Conservation (phyloP, 2,797 vertebrate genomes). For the Craterocephalus amniculus region DNA sequence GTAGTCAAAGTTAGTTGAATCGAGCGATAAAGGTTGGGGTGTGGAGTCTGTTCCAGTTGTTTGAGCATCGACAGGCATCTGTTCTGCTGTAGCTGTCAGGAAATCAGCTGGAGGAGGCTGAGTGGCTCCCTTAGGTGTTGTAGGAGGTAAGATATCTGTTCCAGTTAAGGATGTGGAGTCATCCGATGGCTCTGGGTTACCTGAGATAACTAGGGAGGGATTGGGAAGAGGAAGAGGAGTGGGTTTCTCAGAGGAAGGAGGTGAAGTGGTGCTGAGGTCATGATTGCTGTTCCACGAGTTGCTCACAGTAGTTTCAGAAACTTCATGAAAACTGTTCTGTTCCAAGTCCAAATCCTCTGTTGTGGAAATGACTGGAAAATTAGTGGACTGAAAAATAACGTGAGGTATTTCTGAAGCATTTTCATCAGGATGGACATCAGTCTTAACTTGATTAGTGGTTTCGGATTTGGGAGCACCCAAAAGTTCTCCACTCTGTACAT, state of each 20-base stretch:
- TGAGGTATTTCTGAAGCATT: slow-evolving; percentile 49
- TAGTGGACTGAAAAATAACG: slow-evolving; percentile 23
- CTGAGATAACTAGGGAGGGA: slow-evolving; percentile 55
- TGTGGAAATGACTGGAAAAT: slow-evolving; percentile 21
- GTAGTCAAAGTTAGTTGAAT: slow-evolving; percentile 52
- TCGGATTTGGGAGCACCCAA: slow-evolving; percentile 19
- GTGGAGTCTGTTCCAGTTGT: slow-evolving; percentile 37
- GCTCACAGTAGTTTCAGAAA: slow-evolving; percentile 16
- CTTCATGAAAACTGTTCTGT: slow-evolving; percentile 18
- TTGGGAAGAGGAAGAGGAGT: fast-evolving
- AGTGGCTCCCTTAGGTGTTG: slow-evolving; percentile 37
- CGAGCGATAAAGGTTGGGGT: background rate
- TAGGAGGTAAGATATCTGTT: slow-evolving; percentile 65
- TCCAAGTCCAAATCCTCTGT: slow-evolving; percentile 28
- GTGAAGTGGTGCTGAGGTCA: slow-evolving; percentile 52
- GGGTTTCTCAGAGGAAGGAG: slow-evolving; percentile 47
- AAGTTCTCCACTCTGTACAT: slow-evolving; percentile 26
- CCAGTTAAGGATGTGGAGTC: slow-evolving; percentile 59
- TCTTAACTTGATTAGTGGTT: slow-evolving; percentile 39
- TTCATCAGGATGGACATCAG: slow-evolving; percentile 27
- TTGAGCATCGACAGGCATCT: slow-evolving; percentile 3
- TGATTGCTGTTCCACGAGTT: slow-evolving; percentile 25
- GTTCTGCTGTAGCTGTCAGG: slow-evolving; percentile 11
- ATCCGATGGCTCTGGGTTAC: slow-evolving; percentile 50
- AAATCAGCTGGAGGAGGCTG: slow-evolving; percentile 38